Evolutionary conservation across 1,140 invertebrate species (phyloP), one percentile per base, ranked within the genome.

Genomic region (Drosophila littoralis): DNA sequence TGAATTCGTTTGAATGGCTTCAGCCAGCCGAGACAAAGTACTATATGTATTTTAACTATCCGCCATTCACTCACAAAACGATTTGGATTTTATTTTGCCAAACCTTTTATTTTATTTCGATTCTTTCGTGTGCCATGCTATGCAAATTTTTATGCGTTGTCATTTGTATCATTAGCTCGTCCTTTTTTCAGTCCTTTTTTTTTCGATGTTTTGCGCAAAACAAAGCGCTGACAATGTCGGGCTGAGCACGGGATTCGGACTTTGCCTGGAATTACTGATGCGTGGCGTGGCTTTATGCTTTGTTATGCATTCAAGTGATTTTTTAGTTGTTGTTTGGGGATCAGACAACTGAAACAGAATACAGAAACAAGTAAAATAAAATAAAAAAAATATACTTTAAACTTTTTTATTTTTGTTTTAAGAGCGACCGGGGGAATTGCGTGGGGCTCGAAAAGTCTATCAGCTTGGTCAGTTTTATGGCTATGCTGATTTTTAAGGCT

Each of bases 221-320:
- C 67, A 71, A 70, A 64, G 58, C 42, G 52, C 58, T 51, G 58
- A 63, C 72, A 48, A 17, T 46, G 60, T 52, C 13, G 43, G 43
- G 61, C 58, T 75, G 54, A 50, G 22, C 60, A 22, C 15, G 38
- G 50, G 46, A 65, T 48, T 71, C 17, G 46, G 73, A 61, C 57
- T 65, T 75, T 46, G 51, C 12, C 48, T 48, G 58, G 43, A 72
- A 12, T 52, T 65, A 64, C 45, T 66, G 73, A 75, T 64, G 50
- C 70, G 69, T 70, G 40, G 65, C 40, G 42, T 48, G 59, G 71
- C 68, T 60, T 76, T 71, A 65, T 75, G 78, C 78, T 71, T 79
- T 54, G 71, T 68, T 79, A 81, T 88, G 54, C 83, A 79, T 68
- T 67, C 54, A 43, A 76, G 66, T 72, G 65, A 66, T 61, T 73